phyloP scores from a whole-genome alignment of 2,888 invertebrate species.

The Drosophila helvetica region DNA sequence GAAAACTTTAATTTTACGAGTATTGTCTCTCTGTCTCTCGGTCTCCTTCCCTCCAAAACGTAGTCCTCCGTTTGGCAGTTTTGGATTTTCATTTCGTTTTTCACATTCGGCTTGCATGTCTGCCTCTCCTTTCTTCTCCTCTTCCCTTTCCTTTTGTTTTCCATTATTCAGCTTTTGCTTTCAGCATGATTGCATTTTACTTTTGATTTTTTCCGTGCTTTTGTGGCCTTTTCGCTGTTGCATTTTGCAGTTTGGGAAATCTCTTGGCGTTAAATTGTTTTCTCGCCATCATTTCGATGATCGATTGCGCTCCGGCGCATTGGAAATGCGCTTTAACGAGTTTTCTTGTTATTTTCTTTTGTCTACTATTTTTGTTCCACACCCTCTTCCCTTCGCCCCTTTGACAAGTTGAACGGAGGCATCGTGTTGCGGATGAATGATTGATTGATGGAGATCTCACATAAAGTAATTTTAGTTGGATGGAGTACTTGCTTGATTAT shows the following conservation, averaged over 20 bases:
- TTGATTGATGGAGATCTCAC: background rate
- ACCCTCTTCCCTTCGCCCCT: background rate
- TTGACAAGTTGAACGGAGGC: background rate
- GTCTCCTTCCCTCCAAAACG: background rate
- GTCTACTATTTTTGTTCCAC: background rate
- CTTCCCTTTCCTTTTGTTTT: constrained; percentile 3
- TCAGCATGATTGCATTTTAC: constrained; percentile 45
- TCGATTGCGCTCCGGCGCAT: constrained; percentile 42
- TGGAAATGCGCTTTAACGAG: constrained; percentile 33
- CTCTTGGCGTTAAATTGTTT: constrained; percentile 44
- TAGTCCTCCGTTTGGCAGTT: too few species aligned
- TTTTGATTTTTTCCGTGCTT: constrained; percentile 25
- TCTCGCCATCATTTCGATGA: constrained; percentile 38
- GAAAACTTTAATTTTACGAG: constrained; percentile 37
- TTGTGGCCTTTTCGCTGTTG: constrained; percentile 2
- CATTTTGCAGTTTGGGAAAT: constrained; percentile 31
- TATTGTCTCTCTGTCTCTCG: constrained; percentile 15
- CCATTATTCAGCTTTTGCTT: constrained; percentile 38
- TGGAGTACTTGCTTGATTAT: background rate
- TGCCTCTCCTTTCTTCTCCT: constrained; percentile 23
- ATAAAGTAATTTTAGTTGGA: background rate
- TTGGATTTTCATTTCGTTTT: constrained; percentile 11
- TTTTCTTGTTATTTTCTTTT: background rate
- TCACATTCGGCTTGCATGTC: constrained; percentile 35
- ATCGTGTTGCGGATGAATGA: background rate